Evolutionary conservation across 2,113 vertebrate species (phyloP), one percentile per base, ranked within the genome.

Genomic region (Semnornis frantzii): DNA sequence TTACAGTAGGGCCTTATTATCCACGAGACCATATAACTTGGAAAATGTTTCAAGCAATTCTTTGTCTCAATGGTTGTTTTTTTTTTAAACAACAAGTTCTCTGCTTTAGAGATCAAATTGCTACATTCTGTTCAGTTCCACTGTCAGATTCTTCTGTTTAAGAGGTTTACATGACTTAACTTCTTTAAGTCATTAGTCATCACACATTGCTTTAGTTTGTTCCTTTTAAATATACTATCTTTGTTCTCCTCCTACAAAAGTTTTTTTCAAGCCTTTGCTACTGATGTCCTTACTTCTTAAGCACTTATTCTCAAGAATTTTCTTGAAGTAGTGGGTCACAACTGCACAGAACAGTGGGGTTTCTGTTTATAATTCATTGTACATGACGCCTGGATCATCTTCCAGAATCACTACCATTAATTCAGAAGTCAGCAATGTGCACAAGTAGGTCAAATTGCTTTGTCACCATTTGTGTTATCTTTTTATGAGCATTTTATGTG

Each of bases 301-400:
- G 17, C 23, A 27, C 17, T 60, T 74, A 64, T 62, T 57, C 28
- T 63, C 9, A 46, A 66, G 18, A 33, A 52, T 71, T 63, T 80
- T 3, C 57, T 82, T 91, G 39, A 16, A 7, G 5, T 8, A 54
- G 31, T 3, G 1, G 11, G 10, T 72, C 39, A 62, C 1, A 0
- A 30, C 8, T 30, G 12, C 42, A n/a, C 17, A 19, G 19, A 73
- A 13, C 3, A 52, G 7, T n/a, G 10, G 15, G 9, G 12, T 65
- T 92, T 55, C 31, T 82, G 25, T 59, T 59, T 59, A 27, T 50
- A 31, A 3, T 62, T 70, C 4, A 52, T 37, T 73, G 52, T 30
- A 64, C 1, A 0, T 27, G 20, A 54, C 31, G 15, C 18, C n/a
- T 69, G 39, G 31, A 63, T 91, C 63, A 42, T 73, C 57, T 66